A percentile compares a stretch with the other conserved stretches of the same genome.
Evolutionary conservation across 2,797 vertebrate species (phyloP).

Genomic region (Synanceia verrucosa): DNA sequence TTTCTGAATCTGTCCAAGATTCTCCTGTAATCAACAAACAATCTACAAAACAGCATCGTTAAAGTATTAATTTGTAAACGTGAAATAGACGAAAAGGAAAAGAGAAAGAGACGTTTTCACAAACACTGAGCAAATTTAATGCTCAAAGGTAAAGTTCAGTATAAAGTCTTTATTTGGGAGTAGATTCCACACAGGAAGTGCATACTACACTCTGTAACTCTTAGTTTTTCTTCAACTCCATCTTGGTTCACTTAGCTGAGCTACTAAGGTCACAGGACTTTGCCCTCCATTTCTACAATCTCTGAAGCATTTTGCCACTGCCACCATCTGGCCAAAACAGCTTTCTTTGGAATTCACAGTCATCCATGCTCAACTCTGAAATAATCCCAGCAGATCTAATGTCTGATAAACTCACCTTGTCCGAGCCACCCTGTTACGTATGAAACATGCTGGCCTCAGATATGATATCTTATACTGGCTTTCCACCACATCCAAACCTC

Average conservation of each 20-base stretch:
- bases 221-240: slow-evolving; percentile 1
- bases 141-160: no score
- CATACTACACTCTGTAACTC: not conserved
- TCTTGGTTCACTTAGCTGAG: slow-evolving; percentile 43
- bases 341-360: slow-evolving; percentile 19
- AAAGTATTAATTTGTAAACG: no score
- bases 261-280: slow-evolving; percentile 34
- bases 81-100: no score
- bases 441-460: slow-evolving; percentile 38
- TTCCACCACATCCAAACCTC: slow-evolving; percentile 11
- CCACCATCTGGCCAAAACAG: slow-evolving; percentile 24
- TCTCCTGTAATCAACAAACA: no score
- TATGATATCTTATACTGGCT: slow-evolving; percentile 18
- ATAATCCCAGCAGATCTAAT: slow-evolving; percentile 36
- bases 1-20: no score
- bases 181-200: not conserved
- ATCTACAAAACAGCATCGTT: no score
- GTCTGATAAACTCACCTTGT: slow-evolving; percentile 45
- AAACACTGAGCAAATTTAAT: no score
- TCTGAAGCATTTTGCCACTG: slow-evolving; percentile 7
- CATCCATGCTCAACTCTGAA: slow-evolving; percentile 25
- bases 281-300: slow-evolving; percentile 63
- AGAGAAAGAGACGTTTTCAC: no score
- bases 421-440: slow-evolving; percentile 20
- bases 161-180: not conserved